Evolutionary conservation across 2,797 vertebrate species (phyloP), one percentile per base, ranked within the genome.

Genomic region (Gouania willdenowi): DNA sequence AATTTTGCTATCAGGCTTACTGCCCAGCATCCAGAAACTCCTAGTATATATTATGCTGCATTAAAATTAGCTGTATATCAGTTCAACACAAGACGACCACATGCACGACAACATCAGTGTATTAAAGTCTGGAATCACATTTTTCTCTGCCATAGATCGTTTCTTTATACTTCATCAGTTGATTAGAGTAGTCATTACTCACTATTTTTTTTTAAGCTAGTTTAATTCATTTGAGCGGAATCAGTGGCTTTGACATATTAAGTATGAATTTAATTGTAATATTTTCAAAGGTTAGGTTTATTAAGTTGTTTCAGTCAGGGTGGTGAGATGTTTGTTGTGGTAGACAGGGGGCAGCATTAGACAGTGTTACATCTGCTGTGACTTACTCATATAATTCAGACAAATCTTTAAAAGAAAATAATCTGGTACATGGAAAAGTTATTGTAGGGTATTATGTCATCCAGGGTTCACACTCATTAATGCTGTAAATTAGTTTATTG

Each of bases 291-390:
- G n/a, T n/a, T n/a, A n/a, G n/a, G 12, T 49, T 36, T 47, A 27
- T 70, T 31, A 35, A 31, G 43, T 48, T 15, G 29, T 43, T 23
- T 22, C 29, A 12, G 33, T 50, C 7, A 41, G 27, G 15, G 59
- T 9, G 11, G 25, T 50, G 18, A 47, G 11, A 23, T 63, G 35
- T 26, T 31, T 17, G 4, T 12, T 58, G 16, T 46, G 40, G 60
- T 71, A 80, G 78, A 84, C 66, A 88, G 88, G 84, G 87, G 87
- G 88, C 89, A 89, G 88, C 77, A 87, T 81, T 64, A 77, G 66
- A 83, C 75, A 85, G 59, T 16, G 46, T 5, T 21, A 17, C 13
- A 21, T 13, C 25, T 46, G 24, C 39, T 48, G 21, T 13, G 21
- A 46, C 37, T 33, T 31, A 13, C 31, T 1, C 40, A 37, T 49